Evolutionary conservation across 1,140 invertebrate genomes (phyloP), one percentile per base, ranked within the genome.

Genomic region (Drosophila rufa): DNA sequence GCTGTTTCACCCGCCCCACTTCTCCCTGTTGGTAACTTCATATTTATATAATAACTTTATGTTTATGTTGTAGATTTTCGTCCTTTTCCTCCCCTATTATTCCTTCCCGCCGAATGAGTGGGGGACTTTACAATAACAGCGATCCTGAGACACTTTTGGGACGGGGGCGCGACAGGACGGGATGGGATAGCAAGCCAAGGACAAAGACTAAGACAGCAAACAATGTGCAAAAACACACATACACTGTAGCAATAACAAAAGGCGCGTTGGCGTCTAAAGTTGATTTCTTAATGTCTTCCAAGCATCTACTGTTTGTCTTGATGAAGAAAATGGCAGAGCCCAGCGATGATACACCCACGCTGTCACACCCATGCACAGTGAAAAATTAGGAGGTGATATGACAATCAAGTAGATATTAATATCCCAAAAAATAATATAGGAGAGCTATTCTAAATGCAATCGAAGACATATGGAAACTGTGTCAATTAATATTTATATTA

Each of bases 11-110:
- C 51, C 66, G 47, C 59, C 47, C 19, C 61, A n/a, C 71, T 43
- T 45, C 30, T 45, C 47, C 27, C 48, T 45, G 8, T 70, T 79
- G 80, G 65, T 51, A 84, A 84, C 80, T 89, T 87, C 84, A 84
- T 87, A 87, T 87, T 87, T 87, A 87, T 87, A 84, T 84, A 87
- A 87, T 87, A 87, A 87, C 81, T 87, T 87, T 80, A 89, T 87
- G 84, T 87, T 87, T 89, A 75, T 84, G 81, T 90, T 90, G 84
- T 89, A 83, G 83, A 76, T 87, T 80, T 87, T 80, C 57, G 74
- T 60, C 55, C 42, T 25, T 22, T 59, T 36, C 40, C 27, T 11
- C 25, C 17, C 4, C n/a, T 15, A n/a, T 19, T 50, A 60, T 36
- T 59, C 62, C 64, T 33, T 46, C 25, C 33, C 15, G 33, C 11